Evolutionary conservation across 2,113 vertebrate species (phyloP).

Genomic region (Bujurquina vittata): DNA sequence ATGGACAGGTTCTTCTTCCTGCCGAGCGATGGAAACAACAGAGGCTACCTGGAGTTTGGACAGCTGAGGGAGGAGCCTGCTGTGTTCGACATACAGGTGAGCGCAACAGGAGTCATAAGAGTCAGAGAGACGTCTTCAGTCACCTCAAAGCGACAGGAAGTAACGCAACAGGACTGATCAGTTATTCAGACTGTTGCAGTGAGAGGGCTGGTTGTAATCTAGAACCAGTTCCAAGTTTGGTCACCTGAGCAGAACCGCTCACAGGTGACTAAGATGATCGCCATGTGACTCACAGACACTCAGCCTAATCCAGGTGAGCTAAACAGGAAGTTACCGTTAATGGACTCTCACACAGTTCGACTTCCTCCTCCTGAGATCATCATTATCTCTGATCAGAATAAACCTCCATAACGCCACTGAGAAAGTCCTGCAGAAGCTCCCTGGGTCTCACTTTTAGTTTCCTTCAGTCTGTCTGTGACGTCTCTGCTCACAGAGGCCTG

Average conservation of each 20-base stretch:
- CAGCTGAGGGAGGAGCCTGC: constrained; percentile 71
- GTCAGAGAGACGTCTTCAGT: not conserved
- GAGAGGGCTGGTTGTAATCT: not conserved
- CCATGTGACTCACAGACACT: not conserved
- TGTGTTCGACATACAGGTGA: constrained; percentile 77
- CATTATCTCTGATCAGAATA: too few species aligned
- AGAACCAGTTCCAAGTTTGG: not conserved
- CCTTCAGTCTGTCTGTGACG: too few species aligned
- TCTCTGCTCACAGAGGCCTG: not conserved
- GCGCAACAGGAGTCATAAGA: not conserved
- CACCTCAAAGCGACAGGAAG: not conserved
- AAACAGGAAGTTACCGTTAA: too few species aligned
- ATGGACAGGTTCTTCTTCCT: constrained; percentile 77
- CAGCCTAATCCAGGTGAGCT: too few species aligned
- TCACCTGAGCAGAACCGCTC: too few species aligned
- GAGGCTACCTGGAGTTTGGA: constrained; percentile 77
- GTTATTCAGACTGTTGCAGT: not conserved
- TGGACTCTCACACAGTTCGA: too few species aligned
- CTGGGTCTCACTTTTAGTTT: not conserved
- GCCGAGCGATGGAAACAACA: constrained; percentile 71
- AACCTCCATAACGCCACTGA: too few species aligned
- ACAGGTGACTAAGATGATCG: not conserved
- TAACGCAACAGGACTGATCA: not conserved
- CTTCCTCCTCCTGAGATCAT: too few species aligned
- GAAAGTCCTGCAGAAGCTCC: too few species aligned